Evolutionary conservation across 2,113 vertebrate genomes (phyloP), one percentile per base, ranked within the genome.

Genomic region (Fregetta grallaria): DNA sequence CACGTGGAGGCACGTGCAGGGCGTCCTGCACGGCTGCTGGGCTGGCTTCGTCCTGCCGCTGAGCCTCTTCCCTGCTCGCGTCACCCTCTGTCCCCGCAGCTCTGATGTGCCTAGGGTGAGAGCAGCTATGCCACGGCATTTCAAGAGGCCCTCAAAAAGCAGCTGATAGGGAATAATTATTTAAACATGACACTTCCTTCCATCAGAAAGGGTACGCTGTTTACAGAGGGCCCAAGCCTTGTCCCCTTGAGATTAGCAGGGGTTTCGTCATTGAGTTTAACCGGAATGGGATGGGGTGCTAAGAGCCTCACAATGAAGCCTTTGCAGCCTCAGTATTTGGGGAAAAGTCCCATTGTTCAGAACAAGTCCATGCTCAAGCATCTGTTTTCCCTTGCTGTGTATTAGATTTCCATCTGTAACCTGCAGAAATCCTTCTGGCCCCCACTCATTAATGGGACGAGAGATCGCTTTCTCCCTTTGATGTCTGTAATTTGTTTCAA

Each of bases 131-230:
- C 58, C 55, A 36, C 5, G 15, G 58, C 66, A n/a, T 85, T 90
- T 94, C n/a, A 75, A 76, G 89, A 95, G 66, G 74, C 53, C 74
- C 59, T 94, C 58, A 38, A 26, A 91, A 62, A 77, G 71, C 67
- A 92, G 38, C 77, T 79, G 94, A 85, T 92, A 79, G 86, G 91
- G 84, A 91, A 79, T 83, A 95, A 92, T 94, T 91, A 66, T 85
- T 97, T 95, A 96, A 94, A 82, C 38, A 15, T 50, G 94, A 95
- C 80, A 70, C 93, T 80, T 85, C 58, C 58, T 96, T 95, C 87
- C 63, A 85, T 90, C 89, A 95, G 78, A 90, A 95, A n/a, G 83
- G 53, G 50, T 70, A n/a, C 0, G 0, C n/a, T 26, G 5, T 38
- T 94, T 58, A 42, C 62, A 95, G 86, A 85, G 66, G 58, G 44